These are phyloP conservation scores for Spatulosminthurus flaviceps DNA, from an alignment of 2,888 invertebrate species.

Conservation along the genomic window DNA sequence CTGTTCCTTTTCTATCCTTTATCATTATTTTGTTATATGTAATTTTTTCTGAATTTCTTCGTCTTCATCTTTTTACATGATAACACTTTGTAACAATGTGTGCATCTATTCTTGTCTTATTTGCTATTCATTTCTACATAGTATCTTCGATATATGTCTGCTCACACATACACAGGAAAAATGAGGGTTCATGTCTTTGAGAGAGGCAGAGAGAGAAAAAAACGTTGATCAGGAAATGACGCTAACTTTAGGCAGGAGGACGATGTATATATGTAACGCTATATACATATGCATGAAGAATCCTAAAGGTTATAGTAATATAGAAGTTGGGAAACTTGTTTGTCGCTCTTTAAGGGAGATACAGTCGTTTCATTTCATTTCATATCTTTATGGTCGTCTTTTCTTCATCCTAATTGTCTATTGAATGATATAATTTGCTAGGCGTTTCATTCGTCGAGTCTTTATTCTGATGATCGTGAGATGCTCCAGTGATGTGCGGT, in stretches of 20 bases:
- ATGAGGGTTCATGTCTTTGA: too few relatives aligned
- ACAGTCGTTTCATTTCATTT: slow-evolving; percentile 26
- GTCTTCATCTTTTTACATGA: not conserved
- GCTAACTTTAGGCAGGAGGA: not conserved
- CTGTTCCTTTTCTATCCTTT: slow-evolving; percentile 7
- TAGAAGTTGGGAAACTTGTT: slow-evolving; percentile 25
- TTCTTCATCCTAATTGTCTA: slow-evolving; percentile 59
- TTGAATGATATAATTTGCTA: slow-evolving; percentile 58
- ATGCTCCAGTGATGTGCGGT: slow-evolving; percentile 57
- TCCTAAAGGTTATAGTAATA: not conserved
- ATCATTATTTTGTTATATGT: slow-evolving; percentile 10
- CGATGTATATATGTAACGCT: too few relatives aligned
- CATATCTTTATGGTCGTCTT: slow-evolving; percentile 33
- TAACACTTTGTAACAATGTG: not conserved
- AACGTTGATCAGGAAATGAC: not conserved
- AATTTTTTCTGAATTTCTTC: slow-evolving; percentile 6
- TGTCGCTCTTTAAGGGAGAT: slow-evolving; percentile 32
- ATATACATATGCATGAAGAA: not conserved
- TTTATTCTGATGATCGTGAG: slow-evolving; percentile 60
- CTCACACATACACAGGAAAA: too few relatives aligned
- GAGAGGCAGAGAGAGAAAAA: too few relatives aligned
- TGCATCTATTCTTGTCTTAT: slow-evolving; percentile 6
- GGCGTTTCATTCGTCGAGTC: slow-evolving; percentile 4
- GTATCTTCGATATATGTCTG: too few relatives aligned
- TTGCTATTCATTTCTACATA: not conserved